Base-by-base conservation (phyloP, 2,113 vertebrate species). In the Glareola pratincola region DNA sequence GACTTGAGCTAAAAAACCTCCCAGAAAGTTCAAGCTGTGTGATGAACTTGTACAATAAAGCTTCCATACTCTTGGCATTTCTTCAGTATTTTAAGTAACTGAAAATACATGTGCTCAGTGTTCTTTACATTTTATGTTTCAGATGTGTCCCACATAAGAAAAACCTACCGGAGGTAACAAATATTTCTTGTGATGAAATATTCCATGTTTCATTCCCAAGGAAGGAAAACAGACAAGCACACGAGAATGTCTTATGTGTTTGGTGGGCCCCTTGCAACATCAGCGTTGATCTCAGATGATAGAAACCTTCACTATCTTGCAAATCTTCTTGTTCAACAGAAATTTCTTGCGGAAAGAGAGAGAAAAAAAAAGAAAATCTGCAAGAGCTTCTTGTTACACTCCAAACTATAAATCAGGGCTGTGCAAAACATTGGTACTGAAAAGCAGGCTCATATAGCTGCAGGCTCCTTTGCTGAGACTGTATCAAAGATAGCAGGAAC, bases 101-200 rank as follows among this genome's bases (percentile, higher is more conserved):
- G 57, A 53, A 11, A 88, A 76, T 23, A 73, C 4, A 16, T 11
- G 5, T 29, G 34, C 60, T 79, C 10, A 9, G 8, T 37, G 12
- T n/a, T 81, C 37, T 90, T 84, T 68, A 56, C 4, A 3, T 60
- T 74, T 88, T 48, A 43, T 1, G 1, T 90, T 91, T 92, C 56
- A 68, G 29, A 63, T 74, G 7, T 32, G 18, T 57, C 21, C 8
- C 45, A 79, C 18, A 17, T 82, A 27, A 74, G 77, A 67, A 47
- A 91, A 94, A 96, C 96, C 60, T 90, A 98, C 98, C 72, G 0
- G 96, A 90, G 51, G 94, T 95, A 97, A 98, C 39, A 71, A 75
- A 34, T 89, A 97, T 97, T 94, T 97, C 95, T 96, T 96, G 75
- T 39, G 97, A 98, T 62, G 97, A 98, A 91, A 92, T 71, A 72